These are phyloP conservation scores for Dryocosmus kuriphilus DNA, from an alignment of 2,888 invertebrate genomes.

Conservation along the genomic window DNA sequence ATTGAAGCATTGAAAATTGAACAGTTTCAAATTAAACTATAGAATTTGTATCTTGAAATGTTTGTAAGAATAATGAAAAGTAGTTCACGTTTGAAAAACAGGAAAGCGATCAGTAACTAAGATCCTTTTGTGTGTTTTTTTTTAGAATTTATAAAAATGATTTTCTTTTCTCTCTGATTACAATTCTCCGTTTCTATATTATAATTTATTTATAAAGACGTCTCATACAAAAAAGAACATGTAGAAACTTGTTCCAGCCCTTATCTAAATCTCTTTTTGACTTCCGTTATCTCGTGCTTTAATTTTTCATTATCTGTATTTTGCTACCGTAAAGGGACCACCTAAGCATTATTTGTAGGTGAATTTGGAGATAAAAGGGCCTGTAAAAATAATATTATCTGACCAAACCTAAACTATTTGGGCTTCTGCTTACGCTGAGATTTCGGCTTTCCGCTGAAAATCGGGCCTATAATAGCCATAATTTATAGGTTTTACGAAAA, in stretches of 20 bases:
- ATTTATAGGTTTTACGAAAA: not conserved
- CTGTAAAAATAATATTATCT: conserved; percentile 37
- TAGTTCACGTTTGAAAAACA: too few relatives aligned
- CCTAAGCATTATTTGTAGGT: conserved; percentile 18
- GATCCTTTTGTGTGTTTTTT: too few relatives aligned
- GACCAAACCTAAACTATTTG: not conserved
- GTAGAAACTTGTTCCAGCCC: not conserved
- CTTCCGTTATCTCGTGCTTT: conserved; percentile 22
- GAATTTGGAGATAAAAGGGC: conserved; percentile 23
- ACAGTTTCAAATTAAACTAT: not conserved
- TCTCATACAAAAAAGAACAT: conserved; percentile 3
- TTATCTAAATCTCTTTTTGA: conserved; percentile 17
- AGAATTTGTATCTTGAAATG: too few relatives aligned
- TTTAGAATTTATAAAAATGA: too few relatives aligned
- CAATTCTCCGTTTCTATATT: too few relatives aligned
- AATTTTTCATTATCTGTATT: conserved; percentile 34
- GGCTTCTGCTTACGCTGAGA: conserved; percentile 1
- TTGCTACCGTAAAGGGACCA: conserved; percentile 14
- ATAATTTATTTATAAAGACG: not conserved
- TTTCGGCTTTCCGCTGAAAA: conserved; percentile 7
- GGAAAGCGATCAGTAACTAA: too few relatives aligned
- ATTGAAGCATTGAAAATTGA: too few relatives aligned
- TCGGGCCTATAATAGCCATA: not conserved
- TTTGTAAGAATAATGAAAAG: too few relatives aligned
- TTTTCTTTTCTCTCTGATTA: too few relatives aligned